phyloP scores from a whole-genome alignment of 64 coral and sea anemone species.

The Montipora foliosa region DNA sequence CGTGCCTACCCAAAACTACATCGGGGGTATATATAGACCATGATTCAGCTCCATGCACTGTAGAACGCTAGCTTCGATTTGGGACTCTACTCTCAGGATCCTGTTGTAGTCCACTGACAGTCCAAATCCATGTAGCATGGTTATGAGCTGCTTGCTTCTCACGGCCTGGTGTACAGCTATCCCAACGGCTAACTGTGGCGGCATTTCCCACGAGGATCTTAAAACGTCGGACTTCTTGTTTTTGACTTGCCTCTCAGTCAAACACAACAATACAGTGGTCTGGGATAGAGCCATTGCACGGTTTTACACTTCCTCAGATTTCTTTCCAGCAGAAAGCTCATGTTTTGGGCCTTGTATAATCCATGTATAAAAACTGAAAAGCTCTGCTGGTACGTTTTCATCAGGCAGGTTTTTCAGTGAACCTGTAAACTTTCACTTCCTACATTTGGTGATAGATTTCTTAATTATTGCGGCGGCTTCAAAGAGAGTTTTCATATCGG shows the following conservation, averaged over 20 bases:
- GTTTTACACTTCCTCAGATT: slow-evolving; percentile 47
- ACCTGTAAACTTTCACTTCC: slow-evolving; percentile 53
- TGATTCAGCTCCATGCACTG: neutral
- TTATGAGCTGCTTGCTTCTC: neutral
- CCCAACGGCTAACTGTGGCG: neutral
- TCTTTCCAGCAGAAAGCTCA: neutral
- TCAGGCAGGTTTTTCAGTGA: slow-evolving; percentile 47
- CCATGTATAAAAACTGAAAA: slow-evolving; percentile 43
- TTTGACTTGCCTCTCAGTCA: slow-evolving; percentile 45
- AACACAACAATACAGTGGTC: slow-evolving; percentile 53
- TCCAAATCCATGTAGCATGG: neutral
- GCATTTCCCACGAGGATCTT: neutral
- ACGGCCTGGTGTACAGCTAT: neutral
- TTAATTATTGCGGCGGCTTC: slow-evolving; percentile 46
- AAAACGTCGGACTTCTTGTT: neutral
- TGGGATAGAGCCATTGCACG: slow-evolving; percentile 53
- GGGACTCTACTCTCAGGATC: too few species aligned
- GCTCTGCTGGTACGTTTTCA: slow-evolving; percentile 20
- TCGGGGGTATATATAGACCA: neutral
- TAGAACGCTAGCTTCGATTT: neutral
- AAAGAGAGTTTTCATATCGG: slow-evolving; percentile 67
- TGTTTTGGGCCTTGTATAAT: slow-evolving; percentile 45
- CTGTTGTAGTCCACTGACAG: neutral
- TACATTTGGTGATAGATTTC: slow-evolving; percentile 58
- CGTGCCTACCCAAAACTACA: neutral